These are phyloP conservation scores for Anthoptus insignis DNA, from an alignment of 2,888 invertebrate species.

Conservation along the genomic window DNA sequence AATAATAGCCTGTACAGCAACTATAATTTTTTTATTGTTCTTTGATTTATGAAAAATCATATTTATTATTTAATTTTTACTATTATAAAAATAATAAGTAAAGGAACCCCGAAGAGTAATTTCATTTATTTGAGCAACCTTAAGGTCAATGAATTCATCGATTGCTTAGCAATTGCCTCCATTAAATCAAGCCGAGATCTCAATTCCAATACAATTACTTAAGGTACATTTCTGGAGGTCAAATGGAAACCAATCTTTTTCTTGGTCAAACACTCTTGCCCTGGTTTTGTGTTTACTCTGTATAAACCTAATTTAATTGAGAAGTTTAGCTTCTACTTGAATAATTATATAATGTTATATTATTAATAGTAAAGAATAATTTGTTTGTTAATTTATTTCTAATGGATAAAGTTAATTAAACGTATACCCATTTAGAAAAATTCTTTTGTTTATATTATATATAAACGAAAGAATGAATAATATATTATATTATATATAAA, in stretches of 20 bases:
- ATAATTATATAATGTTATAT: no score
- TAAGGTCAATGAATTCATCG: slow-evolving; percentile 38
- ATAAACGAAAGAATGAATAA: no score
- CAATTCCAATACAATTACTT: slow-evolving; percentile 47
- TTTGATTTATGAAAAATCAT: no score
- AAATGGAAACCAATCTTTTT: slow-evolving; percentile 45
- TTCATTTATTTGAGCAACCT: slow-evolving; percentile 32
- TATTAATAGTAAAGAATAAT: not conserved
- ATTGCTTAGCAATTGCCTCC: slow-evolving; percentile 42
- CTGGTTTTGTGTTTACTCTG: slow-evolving; percentile 2
- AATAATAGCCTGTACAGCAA: no score
- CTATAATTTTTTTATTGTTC: no score
- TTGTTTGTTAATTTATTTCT: no score
- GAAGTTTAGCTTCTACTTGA: slow-evolving; percentile 1
- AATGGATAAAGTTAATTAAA: no score
- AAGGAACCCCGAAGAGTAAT: slow-evolving; percentile 21
- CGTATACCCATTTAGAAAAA: no score
- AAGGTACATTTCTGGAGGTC: slow-evolving; percentile 42
- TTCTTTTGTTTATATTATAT: no score
- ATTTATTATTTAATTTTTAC: no score
- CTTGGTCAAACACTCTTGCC: slow-evolving; percentile 23
- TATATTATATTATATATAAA: no score
- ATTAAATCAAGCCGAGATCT: slow-evolving; percentile 43
- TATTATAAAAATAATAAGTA: no score
- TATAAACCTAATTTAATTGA: slow-evolving; percentile 14